phyloP scores from a whole-genome alignment of 2,888 invertebrate species.

The Dicycla oo region DNA sequence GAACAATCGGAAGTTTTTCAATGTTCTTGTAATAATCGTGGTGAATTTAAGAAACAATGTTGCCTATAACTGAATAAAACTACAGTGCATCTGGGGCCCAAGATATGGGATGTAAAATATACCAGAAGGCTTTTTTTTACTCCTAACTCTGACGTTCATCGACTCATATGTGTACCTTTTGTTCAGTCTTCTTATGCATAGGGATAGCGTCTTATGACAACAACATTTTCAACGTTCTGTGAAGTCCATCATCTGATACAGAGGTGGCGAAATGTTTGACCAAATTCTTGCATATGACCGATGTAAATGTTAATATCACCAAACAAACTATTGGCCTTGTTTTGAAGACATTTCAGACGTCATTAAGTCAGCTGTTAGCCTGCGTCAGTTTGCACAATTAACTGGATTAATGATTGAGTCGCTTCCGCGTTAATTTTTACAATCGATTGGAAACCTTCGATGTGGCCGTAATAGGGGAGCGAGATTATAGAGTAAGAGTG shows the following conservation, averaged over 20 bases:
- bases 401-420: slow-evolving; percentile 63
- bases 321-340: slow-evolving; percentile 5
- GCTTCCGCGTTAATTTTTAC: slow-evolving; percentile 66
- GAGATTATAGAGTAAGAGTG: slow-evolving; percentile 46
- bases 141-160: neutral
- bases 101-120: neutral
- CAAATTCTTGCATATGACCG: neutral
- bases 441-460: slow-evolving; percentile 66
- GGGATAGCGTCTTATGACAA: neutral
- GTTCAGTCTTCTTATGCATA: neutral
- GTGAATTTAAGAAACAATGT: neutral
- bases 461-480: slow-evolving; percentile 38
- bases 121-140: neutral
- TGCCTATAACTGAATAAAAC: neutral
- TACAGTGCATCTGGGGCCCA: neutral
- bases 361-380: slow-evolving; percentile 6
- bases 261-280: neutral
- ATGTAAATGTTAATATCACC: neutral
- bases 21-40: slow-evolving; percentile 6
- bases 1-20: slow-evolving; percentile 31
- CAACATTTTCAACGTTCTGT: neutral
- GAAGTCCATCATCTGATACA: neutral
- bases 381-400: slow-evolving; percentile 55
- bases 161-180: neutral
- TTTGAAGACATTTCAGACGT: neutral